Evolutionary conservation across 2,797 vertebrate species (phyloP), one percentile per base, ranked within the genome.

Genomic region (Mormyrops attenuatus): DNA sequence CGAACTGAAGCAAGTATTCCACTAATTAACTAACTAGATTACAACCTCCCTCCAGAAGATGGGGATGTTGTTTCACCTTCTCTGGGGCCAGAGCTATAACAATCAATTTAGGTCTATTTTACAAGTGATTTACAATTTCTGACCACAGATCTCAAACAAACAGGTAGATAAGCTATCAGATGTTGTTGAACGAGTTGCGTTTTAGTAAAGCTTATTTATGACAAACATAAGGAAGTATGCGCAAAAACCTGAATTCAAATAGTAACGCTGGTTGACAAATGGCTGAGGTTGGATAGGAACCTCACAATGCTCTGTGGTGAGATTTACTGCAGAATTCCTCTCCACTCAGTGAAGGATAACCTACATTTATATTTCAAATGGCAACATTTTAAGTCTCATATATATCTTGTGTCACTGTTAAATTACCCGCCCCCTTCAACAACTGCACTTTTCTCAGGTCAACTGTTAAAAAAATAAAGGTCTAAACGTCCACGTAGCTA

Each of bases 41-140:
- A 17, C 77, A 52, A 55, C 34, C 49, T 88, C 4, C 38, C 38
- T 50, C 88, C 88, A 90, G 88, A 30, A 89, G 90, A 87, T 85
- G 90, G 90, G 34, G 88, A 55, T 90, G 88, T 86, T 55, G 88
- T 57, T 41, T 85, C 47, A 85, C 66, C 41, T 53, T 88, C 69
- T 88, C 5, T 53, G 15, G 3, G 20, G 17, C 55, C 44, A 52
- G 5, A 34, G 38, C 44, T 69, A 73, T 44, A 49, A 9, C 53
- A 66, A 26, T 9, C 55, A 41, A 26, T 84, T 84, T 60, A 49
- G 34, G 69, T 84, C 49, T 49, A 47, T 22, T 84, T 50, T 52
- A 84, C 34, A 47, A 50, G 22, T 50, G n/a, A 41, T 47, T 52
- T 52, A 85, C 44, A 85, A 30, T 85, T 85, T 85, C 84, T 8